Evolutionary conservation across 2,113 vertebrate genomes (phyloP), one percentile per base, ranked within the genome.

Genomic region (Gobio gobio): DNA sequence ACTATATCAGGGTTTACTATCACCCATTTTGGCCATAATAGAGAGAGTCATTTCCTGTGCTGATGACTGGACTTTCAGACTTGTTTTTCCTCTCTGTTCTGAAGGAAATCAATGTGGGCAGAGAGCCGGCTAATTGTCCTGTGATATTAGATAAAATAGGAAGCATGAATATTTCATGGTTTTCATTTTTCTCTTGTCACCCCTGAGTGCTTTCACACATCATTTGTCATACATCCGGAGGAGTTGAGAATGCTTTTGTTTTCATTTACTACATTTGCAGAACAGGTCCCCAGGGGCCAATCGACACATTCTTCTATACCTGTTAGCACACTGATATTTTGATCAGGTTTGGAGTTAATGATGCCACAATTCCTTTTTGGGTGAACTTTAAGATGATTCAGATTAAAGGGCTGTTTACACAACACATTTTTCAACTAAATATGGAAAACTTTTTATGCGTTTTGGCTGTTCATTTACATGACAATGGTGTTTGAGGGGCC

Each of bases 91-190:
- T 78, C 47, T 14, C 13, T 40, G 14, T 70, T 81, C 64, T 64
- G 14, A 7, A 83, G 87, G 64, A 83, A 91, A 90, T 88, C 85
- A 47, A 72, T 90, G 83, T 58, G 78, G 45, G 82, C 70, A 61
- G 51, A 87, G 45, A 10, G 59, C 64, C 79, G 66, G 12, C 75
- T 88, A 87, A 88, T 83, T 83, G 63, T 85, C 82, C 29, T 76
- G 58, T 86, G 84, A 78, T 77, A 82, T 78, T 87, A 87, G 58
- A 78, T 45, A 80, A 75, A 26, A 79, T 83, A 70, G 54, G 56
- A 88, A 81, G 74, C 75, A 68, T 79, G 2, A 82, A 81, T 87
- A 89, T 83, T 81, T 82, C n/a, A 82, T 75, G 49, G 18, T 81
- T 80, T 20, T 24, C 33, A 83, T 83, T 74, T 85, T 29, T 36